Evolutionary conservation across 2,888 invertebrate species (phyloP).

Genomic region (Baccha elongata): DNA sequence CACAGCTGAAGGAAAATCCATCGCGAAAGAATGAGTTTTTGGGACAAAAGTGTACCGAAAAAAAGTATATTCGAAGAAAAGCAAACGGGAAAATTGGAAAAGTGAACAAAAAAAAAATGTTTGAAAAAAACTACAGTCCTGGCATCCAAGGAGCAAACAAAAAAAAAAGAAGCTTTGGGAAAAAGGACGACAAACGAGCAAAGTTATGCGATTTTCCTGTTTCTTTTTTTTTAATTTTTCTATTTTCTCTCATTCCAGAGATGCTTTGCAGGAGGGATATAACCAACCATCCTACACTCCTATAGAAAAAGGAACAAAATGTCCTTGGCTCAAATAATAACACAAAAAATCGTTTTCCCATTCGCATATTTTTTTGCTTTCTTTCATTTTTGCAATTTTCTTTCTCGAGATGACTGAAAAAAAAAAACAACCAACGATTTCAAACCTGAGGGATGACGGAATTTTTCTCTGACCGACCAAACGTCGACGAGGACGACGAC

Average conservation of each 20-base stretch:
- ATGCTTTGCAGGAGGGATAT: constrained; percentile 33
- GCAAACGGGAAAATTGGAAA: constrained; percentile 67
- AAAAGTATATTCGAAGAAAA: constrained; percentile 47
- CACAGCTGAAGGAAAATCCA: constrained; percentile 72
- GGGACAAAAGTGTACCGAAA: constrained; percentile 63
- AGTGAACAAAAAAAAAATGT: constrained; percentile 45
- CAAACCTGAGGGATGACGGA: constrained; percentile 57
- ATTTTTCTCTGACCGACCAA: constrained; percentile 56
- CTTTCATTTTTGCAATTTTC: constrained; percentile 54
- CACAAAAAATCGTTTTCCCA: constrained; percentile 71
- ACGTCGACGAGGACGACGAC: constrained; percentile 23
- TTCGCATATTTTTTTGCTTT: constrained; percentile 32
- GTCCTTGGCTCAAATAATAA: constrained; percentile 73
- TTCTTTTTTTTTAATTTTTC: constrained; percentile 57
- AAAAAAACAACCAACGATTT: constrained; percentile 20
- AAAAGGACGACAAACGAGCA: constrained; percentile 52
- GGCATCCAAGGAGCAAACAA: constrained; percentile 66
- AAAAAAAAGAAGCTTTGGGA: constrained; percentile 54
- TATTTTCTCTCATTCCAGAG: constrained; percentile 51
- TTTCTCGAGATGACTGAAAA: constrained; percentile 33
- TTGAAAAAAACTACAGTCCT: constrained; percentile 25
- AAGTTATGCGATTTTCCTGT: constrained; percentile 68
- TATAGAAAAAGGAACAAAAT: constrained; percentile 61
- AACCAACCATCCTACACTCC: constrained; percentile 27
- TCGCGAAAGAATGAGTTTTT: constrained; percentile 68